phyloP scores from a whole-genome alignment of 2,113 vertebrate genomes.

The Reinhardtius hippoglossoides region DNA sequence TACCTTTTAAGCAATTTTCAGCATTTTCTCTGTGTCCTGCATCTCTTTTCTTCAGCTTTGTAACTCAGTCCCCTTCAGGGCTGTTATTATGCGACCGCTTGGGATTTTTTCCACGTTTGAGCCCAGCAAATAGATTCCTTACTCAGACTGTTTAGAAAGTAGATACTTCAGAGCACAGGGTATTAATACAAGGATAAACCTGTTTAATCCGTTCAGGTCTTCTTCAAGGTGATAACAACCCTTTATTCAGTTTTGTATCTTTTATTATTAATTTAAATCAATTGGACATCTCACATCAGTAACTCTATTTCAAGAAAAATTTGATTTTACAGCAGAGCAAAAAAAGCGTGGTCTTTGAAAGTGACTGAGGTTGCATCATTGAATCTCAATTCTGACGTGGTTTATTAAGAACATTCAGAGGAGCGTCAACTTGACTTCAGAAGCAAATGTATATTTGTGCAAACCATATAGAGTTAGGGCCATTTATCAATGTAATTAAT shows the following conservation, averaged over 20 bases:
- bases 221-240: neutral
- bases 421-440: neutral
- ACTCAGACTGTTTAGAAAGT: conserved; percentile 35
- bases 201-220: conserved; percentile 21
- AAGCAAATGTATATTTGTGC: conserved; percentile 16
- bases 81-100: conserved; percentile 52
- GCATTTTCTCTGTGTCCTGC: conserved; percentile 43
- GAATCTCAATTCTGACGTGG: neutral
- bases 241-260: conserved; percentile 9
- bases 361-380: neutral
- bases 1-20: conserved; percentile 68
- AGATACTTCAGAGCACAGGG: conserved; percentile 17
- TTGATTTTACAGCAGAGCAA: conserved; percentile 1
- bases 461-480: neutral
- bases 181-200: conserved; percentile 44
- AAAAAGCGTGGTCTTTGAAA: neutral
- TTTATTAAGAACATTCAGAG: neutral
- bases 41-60: conserved; percentile 50
- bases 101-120: conserved; percentile 48
- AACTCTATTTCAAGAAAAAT: conserved; percentile 17
- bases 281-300: neutral
- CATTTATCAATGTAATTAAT: conserved; percentile 48
- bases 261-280: neutral
- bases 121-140: conserved; percentile 34
- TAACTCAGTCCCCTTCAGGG: conserved; percentile 42